phyloP scores from a whole-genome alignment of 2,113 vertebrate genomes.

The Phalacrocorax brasilianus region DNA sequence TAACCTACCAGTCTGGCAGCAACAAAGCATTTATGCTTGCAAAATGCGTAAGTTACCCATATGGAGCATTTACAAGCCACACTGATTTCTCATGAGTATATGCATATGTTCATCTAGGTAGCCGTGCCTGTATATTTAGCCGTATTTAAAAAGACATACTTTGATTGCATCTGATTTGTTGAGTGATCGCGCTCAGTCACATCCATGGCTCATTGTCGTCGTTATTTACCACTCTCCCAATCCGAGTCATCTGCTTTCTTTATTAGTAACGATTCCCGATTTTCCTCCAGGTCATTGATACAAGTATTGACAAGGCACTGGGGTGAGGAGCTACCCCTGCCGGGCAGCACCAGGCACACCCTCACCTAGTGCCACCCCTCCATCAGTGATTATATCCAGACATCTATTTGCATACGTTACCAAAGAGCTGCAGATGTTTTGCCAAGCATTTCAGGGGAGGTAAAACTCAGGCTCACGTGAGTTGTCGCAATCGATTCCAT shows the following conservation, averaged over 20 bases:
- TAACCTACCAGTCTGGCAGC: background rate
- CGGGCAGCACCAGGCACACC: background rate
- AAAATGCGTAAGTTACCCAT: background rate
- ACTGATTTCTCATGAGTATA: conserved; percentile 11
- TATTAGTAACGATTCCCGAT: background rate
- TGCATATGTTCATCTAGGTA: background rate
- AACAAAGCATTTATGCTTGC: conserved; percentile 1
- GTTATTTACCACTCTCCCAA: background rate
- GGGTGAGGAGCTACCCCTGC: background rate
- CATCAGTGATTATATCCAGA: background rate
- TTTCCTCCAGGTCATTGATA: background rate
- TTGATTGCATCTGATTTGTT: conserved; percentile 1
- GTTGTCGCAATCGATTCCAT: background rate
- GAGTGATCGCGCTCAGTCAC: background rate
- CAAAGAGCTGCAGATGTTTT: background rate
- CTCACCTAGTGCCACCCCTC: background rate
- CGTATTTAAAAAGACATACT: background rate
- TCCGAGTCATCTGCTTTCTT: background rate
- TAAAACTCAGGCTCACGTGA: background rate
- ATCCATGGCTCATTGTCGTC: background rate
- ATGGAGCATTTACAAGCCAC: background rate
- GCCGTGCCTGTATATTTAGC: background rate
- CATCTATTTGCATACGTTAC: background rate
- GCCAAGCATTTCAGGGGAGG: background rate
- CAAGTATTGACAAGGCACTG: background rate